Base-by-base conservation (phyloP, 37 sponge, comb jelly and placozoan genomes). In the Beroe ovata region DNA sequence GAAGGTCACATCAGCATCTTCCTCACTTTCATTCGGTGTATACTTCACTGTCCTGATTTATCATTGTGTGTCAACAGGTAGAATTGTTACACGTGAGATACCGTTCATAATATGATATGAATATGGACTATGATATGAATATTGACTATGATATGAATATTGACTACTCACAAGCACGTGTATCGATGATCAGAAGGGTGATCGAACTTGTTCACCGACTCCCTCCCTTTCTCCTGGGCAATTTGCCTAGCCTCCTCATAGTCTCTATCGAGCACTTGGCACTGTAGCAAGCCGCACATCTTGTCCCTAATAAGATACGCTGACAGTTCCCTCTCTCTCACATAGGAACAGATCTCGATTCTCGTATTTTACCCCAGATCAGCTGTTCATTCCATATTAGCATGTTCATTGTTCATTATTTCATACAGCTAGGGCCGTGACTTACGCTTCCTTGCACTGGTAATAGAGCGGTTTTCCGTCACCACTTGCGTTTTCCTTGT, bases 391-490 rank as follows among this genome's bases (percentile, higher is more conserved):
- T n/a, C n/a, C n/a, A n/a, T n/a, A n/a, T n/a, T n/a, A n/a, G n/a
- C n/a, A n/a, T n/a, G n/a, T n/a, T n/a, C n/a, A n/a, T n/a, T n/a
- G n/a, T n/a, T n/a, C n/a, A n/a, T n/a, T n/a, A n/a, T n/a, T n/a
- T n/a, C n/a, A n/a, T n/a, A n/a, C n/a, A n/a, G 59, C 16, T 16
- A 16, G 59, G 59, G 59, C 16, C 16, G 11, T 16, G n/a, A 62
- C 71, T 71, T 28, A 71, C 71, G 29, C 38, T 3, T 71, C 71
- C 16, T 71, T 38, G 34, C 71, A 71, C 37, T 71, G 29, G 8
- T 71, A 36, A 38, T 71, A 71, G 8, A 6, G 18, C 2, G 38
- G 2, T 8, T 30, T 6, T 71, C 38, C 16, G 20, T 8, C 37
- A n/a, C 38, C 42, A 42, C 1, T 41, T 11, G 4, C 14, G 22